These are phyloP conservation scores for Caenorhabditis sp. DNA, from an alignment of 2,888 invertebrate species.

Conservation along the genomic window DNA sequence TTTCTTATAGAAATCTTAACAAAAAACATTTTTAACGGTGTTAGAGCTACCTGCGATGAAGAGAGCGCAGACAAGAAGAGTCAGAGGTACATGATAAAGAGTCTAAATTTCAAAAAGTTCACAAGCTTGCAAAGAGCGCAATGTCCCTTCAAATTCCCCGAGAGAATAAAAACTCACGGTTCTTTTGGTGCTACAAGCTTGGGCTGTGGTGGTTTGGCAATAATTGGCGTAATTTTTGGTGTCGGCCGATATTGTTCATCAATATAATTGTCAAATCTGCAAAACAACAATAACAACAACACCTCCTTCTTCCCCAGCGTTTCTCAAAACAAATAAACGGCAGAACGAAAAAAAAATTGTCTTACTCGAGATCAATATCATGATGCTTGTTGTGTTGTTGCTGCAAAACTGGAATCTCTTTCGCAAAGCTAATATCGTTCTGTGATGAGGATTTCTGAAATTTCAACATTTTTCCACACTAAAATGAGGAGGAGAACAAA, in stretches of 20 bases:
- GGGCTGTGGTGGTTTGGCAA: constrained; percentile 20
- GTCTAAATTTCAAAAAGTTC: too few relatives aligned
- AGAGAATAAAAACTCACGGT: constrained; percentile 26
- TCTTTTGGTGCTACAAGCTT: constrained; percentile 41
- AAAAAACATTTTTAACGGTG: too few relatives aligned
- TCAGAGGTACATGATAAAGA: too few relatives aligned
- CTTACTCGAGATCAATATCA: constrained; percentile 15
- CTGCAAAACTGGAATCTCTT: constrained; percentile 24
- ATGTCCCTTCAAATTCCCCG: too few relatives aligned
- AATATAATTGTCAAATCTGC: constrained; percentile 26
- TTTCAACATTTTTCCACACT: too few relatives aligned
- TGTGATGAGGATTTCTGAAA: constrained; percentile 33
- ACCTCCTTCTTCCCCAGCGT: neutral
- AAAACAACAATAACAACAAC: neutral
- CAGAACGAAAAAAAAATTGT: too few relatives aligned
- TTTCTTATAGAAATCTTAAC: too few relatives aligned
- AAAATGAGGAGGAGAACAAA: neutral
- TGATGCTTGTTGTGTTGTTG: constrained; percentile 16
- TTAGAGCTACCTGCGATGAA: too few relatives aligned
- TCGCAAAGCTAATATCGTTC: constrained; percentile 22
- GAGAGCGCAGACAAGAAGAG: too few relatives aligned
- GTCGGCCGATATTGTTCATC: constrained; percentile 37
- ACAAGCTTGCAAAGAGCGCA: too few relatives aligned
- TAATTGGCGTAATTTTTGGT: constrained; percentile 29
- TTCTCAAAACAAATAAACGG: neutral